Percentiles rank a stretch among this genome's conserved stretches.
These are phyloP conservation scores for Camelus bactrianus DNA, from an alignment of 2,113 vertebrate genomes.

Conservation along the genomic window DNA sequence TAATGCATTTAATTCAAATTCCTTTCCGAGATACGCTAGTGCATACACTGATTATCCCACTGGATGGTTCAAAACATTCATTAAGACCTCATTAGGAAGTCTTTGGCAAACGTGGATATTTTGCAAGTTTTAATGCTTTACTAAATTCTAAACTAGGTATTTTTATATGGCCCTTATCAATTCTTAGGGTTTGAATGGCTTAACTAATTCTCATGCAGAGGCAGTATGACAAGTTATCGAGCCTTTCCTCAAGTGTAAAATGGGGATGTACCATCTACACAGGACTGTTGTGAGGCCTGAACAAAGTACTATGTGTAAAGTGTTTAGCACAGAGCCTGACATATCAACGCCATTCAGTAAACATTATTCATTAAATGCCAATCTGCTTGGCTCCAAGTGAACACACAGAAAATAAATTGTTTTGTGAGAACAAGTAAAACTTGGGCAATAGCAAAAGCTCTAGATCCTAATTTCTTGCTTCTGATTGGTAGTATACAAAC, in stretches of 20 bases:
- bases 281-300: neutral
- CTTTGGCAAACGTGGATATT: neutral
- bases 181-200: neutral
- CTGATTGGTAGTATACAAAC: neutral
- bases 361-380: constrained; percentile 31
- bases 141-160: neutral
- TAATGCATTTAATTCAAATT: constrained; percentile 79
- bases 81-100: neutral
- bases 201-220: constrained; percentile 34
- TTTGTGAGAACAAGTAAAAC: constrained; percentile 57
- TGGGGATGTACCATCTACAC: neutral
- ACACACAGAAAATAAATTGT: constrained; percentile 48
- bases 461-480: neutral
- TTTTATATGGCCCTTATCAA: constrained; percentile 4
- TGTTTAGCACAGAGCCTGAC: constrained; percentile 1
- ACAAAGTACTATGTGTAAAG: neutral
- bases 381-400: constrained; percentile 28
- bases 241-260: constrained; percentile 26
- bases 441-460: constrained; percentile 12
- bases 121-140: constrained; percentile 4
- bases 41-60: neutral
- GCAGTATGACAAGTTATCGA: neutral
- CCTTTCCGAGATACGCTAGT: constrained; percentile 72
- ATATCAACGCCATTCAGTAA: constrained; percentile 22
- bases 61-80: neutral